Conservation (phyloP, 2,888 invertebrate genomes). For the Sphaerophoria taeniata region DNA sequence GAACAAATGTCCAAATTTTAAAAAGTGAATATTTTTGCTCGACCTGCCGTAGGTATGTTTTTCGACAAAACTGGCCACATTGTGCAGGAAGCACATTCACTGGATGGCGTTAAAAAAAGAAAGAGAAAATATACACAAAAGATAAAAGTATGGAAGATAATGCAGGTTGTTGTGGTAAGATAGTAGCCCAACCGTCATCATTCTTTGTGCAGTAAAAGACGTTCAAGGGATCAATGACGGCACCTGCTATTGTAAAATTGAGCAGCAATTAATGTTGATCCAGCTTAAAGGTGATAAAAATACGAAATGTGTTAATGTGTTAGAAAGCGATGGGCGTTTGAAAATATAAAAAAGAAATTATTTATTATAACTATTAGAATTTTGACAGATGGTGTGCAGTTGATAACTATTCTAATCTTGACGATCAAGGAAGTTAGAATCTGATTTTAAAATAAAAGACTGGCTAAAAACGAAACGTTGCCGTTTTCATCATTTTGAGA, state of each 20-base stretch:
- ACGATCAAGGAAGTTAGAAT: too few relatives aligned
- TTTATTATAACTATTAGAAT: neutral
- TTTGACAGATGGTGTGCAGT: neutral
- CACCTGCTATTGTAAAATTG: conserved; percentile 64
- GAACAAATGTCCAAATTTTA: conserved; percentile 8
- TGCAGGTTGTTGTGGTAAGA: conserved; percentile 32
- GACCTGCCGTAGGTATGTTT: conserved; percentile 53
- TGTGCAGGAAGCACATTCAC: conserved; percentile 26
- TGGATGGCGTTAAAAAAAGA: too few relatives aligned
- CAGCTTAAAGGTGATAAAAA: conserved; percentile 20
- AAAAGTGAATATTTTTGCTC: neutral
- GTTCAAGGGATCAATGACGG: conserved; percentile 42
- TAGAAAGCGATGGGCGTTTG: conserved; percentile 6
- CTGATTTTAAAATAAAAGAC: too few relatives aligned
- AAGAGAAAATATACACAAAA: conserved; percentile 29
- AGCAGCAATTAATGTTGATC: conserved; percentile 45
- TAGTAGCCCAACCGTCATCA: conserved; percentile 48
- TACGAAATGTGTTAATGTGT: conserved; percentile 42
- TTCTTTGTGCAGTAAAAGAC: conserved; percentile 9
- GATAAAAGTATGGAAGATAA: conserved; percentile 50
- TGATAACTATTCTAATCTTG: too few relatives aligned
- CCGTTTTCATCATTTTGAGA: too few relatives aligned
- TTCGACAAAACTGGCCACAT: conserved; percentile 41
- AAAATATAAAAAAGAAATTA: neutral
- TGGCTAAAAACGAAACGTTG: too few relatives aligned